Percentiles rank a stretch among this genome's conserved stretches.
Conservation (phyloP, 2,888 invertebrate species). For the Eilema griseolum region DNA sequence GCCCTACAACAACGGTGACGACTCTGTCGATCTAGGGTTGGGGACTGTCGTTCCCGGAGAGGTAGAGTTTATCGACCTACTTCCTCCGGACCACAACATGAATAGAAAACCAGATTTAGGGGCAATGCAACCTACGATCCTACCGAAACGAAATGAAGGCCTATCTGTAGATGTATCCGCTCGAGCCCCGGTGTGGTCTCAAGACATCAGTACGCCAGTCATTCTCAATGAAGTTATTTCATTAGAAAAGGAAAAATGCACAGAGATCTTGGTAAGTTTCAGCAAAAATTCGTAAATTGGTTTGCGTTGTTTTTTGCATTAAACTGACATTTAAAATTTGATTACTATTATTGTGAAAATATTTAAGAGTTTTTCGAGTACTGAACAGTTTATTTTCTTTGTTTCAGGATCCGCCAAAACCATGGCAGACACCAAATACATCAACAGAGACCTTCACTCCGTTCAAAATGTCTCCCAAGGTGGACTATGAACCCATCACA, state of each 20-base stretch:
- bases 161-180: constrained; percentile 72
- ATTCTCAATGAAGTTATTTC: constrained; percentile 80
- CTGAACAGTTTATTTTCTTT: constrained; percentile 27
- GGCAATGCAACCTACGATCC: constrained; percentile 44
- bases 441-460: constrained; percentile 52
- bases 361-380: not conserved
- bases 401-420: constrained; percentile 60
- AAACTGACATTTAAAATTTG: not conserved
- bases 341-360: not conserved
- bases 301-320: too few relatives aligned
- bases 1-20: constrained; percentile 79
- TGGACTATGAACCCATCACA: constrained; percentile 75
- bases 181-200: constrained; percentile 61
- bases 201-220: constrained; percentile 79
- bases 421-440: constrained; percentile 56
- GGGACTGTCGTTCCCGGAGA: constrained; percentile 75
- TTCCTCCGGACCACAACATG: constrained; percentile 70
- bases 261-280: constrained; percentile 64
- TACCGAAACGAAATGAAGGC: constrained; percentile 51
- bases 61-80: constrained; percentile 72
- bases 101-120: constrained; percentile 53
- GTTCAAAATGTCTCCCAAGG: constrained; percentile 61
- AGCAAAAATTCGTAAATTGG: not conserved
- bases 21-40: constrained; percentile 74
- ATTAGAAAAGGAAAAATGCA: constrained; percentile 76